Base-by-base conservation (phyloP, 1,140 invertebrate species). In the Solenopsis invicta region DNA sequence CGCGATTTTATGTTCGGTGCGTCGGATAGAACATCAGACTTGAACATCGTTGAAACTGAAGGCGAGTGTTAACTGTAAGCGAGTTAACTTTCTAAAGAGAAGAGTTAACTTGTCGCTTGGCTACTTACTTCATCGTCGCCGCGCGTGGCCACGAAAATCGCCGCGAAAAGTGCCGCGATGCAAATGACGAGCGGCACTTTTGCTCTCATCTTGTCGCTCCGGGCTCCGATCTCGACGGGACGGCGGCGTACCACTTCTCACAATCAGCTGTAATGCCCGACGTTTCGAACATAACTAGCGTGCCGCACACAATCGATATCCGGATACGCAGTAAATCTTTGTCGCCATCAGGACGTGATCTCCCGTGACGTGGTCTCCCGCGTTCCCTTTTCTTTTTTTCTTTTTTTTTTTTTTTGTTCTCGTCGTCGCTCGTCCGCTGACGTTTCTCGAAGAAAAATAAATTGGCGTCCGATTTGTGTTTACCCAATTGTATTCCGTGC, bases 141-240 rank as follows among this genome's bases (percentile, higher is more conserved):
- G 1, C 8, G 12, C 3, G 76, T 18, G 34, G 18, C 56, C 4
- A 18, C 37, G 10, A 71, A 54, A 2, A 76, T 37, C 29, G 52
- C 29, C 29, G 29, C 29, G 18, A 76, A 82, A 59, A 50, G 8
- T 16, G 75, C 48, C 8, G 50, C 54, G 24, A 62, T 48, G 61
- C 62, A 87, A 56, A 89, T 29, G 2, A 76, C 29, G 13, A 13
- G 8, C 10, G 21, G 67, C 21, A 41, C 29, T 64, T 6, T 89
- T 88, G 50, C 29, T 64, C 10, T 89, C 88, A 89, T 89, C 48
- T 64, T 87, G 61, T 77, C 61, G 62, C 16, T 50, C 45, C 16
- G 29, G 10, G n/a, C 52, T 62, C 10, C 56, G 61, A 56, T 81
- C 21, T 41, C 54, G 41, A 69, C 34, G 18, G 34, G 34, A 81